Conservation (phyloP, 2,888 invertebrate genomes). For the Amblyjoppa fuscipennis region DNA sequence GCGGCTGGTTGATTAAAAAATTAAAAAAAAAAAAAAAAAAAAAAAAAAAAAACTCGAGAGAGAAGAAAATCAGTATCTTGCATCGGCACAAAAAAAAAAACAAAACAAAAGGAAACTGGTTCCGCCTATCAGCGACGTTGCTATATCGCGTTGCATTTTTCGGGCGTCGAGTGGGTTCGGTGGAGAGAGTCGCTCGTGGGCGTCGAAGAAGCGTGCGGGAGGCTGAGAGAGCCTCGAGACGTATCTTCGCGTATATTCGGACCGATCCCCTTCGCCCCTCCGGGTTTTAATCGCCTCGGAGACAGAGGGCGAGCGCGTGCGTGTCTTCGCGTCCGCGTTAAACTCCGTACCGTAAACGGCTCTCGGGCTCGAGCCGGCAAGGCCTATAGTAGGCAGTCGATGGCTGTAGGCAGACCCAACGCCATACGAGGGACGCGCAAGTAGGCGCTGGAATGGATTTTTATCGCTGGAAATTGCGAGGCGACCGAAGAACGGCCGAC, state of each 20-base stretch:
- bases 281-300: neutral
- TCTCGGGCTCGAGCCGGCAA: neutral
- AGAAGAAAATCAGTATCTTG: slow-evolving; percentile 49
- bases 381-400: slow-evolving; percentile 4
- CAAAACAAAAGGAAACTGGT: slow-evolving; percentile 8
- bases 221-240: slow-evolving; percentile 30
- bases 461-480: slow-evolving; percentile 32
- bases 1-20: slow-evolving; percentile 33
- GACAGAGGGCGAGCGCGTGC: neutral
- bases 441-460: slow-evolving; percentile 14
- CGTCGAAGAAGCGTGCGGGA: slow-evolving; percentile 48
- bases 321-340: neutral
- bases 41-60: neutral
- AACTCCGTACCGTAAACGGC: slow-evolving; percentile 12
- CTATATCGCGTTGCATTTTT: slow-evolving; percentile 38
- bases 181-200: slow-evolving; percentile 61
- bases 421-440: slow-evolving; percentile 9
- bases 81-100: slow-evolving; percentile 7
- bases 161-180: slow-evolving; percentile 64
- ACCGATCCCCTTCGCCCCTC: neutral
- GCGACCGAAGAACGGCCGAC: neutral
- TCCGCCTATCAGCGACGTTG: slow-evolving; percentile 3
- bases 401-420: neutral
- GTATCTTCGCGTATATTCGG: slow-evolving; percentile 13
- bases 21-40: slow-evolving; percentile 35